These are phyloP conservation scores for Paradisaea rubra DNA, from an alignment of 2,113 vertebrate genomes.

Conservation along the genomic window DNA sequence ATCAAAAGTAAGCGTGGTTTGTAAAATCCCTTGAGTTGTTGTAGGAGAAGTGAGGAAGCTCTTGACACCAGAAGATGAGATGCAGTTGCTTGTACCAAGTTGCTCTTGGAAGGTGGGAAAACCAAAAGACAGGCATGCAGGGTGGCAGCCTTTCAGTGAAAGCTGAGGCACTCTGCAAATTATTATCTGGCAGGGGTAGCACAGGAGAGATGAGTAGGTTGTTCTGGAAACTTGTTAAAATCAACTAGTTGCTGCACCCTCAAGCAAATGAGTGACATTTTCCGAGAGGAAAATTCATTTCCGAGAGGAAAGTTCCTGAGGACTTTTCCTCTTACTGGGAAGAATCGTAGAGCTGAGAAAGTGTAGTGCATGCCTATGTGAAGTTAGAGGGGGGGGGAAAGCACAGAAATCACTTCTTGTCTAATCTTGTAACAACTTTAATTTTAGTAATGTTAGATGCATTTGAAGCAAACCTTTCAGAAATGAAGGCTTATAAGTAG, in stretches of 20 bases:
- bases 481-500: not conserved
- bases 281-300: not conserved
- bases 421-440: not conserved
- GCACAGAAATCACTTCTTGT: not conserved
- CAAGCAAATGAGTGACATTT: not conserved
- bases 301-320: too few species aligned
- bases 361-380: fast-evolving
- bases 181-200: not conserved
- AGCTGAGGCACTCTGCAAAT: not conserved
- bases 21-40: not conserved
- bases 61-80: not conserved
- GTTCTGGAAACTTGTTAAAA: not conserved
- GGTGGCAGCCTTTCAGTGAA: not conserved
- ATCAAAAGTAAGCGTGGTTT: not conserved
- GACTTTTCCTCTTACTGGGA: not conserved
- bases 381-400: not conserved
- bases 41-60: not conserved
- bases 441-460: not conserved
- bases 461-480: not conserved
- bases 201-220: not conserved
- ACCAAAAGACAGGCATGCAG: not conserved
- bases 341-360: not conserved
- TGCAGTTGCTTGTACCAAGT: not conserved
- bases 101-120: not conserved
- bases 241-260: not conserved